Evolutionary conservation across 2,888 invertebrate species (phyloP).

Genomic region (Hirtodrosophila histrioides): DNA sequence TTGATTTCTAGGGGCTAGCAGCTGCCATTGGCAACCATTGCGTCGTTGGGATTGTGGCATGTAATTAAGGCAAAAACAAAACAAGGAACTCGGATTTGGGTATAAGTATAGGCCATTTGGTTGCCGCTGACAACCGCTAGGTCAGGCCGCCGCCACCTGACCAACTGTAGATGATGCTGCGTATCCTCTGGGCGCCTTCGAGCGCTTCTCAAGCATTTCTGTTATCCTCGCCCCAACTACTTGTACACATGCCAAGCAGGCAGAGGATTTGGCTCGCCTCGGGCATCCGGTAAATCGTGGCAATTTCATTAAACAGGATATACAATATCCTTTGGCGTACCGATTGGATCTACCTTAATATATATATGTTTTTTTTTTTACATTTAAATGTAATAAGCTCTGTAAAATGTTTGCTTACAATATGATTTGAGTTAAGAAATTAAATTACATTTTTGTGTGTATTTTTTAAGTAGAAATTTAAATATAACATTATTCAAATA

Average conservation of each 20-base stretch:
- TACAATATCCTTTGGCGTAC: conserved; percentile 34
- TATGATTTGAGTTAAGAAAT: too few relatives aligned
- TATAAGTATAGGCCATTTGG: not conserved
- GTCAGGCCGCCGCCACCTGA: conserved; percentile 7
- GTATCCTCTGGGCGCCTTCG: conserved; percentile 6
- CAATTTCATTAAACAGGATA: conserved; percentile 50
- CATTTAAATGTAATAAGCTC: too few relatives aligned
- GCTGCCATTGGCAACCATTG: conserved; percentile 3
- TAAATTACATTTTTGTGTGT: not conserved
- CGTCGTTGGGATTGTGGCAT: conserved; percentile 3
- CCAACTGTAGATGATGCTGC: conserved; percentile 6
- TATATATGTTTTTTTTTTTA: not conserved
- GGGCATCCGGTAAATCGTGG: conserved; percentile 16
- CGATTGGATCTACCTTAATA: conserved; percentile 6
- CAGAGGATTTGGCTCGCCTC: not conserved
- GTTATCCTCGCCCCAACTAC: not conserved
- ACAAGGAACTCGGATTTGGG: not conserved
- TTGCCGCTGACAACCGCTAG: conserved; percentile 19
- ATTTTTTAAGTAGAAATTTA: not conserved
- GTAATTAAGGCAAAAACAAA: conserved; percentile 34
- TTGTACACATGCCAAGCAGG: not conserved
- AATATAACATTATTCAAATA: too few relatives aligned
- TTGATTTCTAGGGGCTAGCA: not conserved
- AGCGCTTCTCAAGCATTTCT: not conserved
- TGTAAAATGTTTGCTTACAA: too few relatives aligned